Base-by-base conservation (phyloP, 35 echinoderm and acorn worm species). In the Heliocidaris erythrogramma region DNA sequence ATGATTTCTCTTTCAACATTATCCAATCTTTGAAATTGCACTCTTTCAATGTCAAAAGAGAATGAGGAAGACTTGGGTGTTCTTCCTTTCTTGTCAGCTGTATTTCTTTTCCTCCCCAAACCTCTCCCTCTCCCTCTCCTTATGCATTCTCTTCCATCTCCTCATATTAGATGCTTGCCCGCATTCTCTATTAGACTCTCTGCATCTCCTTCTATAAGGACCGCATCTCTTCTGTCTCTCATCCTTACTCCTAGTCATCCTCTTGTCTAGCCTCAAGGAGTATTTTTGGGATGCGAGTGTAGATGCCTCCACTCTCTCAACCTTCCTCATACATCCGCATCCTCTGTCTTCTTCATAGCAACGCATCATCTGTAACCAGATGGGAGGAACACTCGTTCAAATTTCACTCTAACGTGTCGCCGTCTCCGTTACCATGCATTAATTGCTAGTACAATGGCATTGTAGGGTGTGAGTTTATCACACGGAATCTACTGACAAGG, bases 351-450 rank as follows among this genome's bases (percentile, higher is more conserved):
- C 65, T 78, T 78, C 65, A 78, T 78, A 78, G 65, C 65, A 27
- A 78, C 65, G 65, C 65, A 78, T 78, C 65, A 78, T 78, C 65
- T n/a, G 65, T 78, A 7, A 18, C 65, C 65, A 78, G 65, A 78
- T 78, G 65, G 65, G 65, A 78, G 65, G 65, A 78, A 78, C 65
- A 78, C 14, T 78, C 65, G 65, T 78, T 78, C 65, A 78, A 78
- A 78, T 78, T 27, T 78, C 65, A 27, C 65, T 78, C 65, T 27
- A 29, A 17, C 21, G 21, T 18, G 65, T n/a, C 65, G 27, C 65
- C 65, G 27, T 78, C 65, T 78, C 65, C 65, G 65, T 78, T 78
- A 78, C 65, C 65, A 78, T 78, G 65, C 65, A 78, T 78, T 78
- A 78, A n/a, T n/a, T 18, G 7, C 65, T 78, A 17, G 27, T 78